Percentiles rank a stretch among this genome's conserved stretches.
Evolutionary conservation across 1,140 invertebrate species (phyloP).

Genomic region (Dendroctonus valens): DNA sequence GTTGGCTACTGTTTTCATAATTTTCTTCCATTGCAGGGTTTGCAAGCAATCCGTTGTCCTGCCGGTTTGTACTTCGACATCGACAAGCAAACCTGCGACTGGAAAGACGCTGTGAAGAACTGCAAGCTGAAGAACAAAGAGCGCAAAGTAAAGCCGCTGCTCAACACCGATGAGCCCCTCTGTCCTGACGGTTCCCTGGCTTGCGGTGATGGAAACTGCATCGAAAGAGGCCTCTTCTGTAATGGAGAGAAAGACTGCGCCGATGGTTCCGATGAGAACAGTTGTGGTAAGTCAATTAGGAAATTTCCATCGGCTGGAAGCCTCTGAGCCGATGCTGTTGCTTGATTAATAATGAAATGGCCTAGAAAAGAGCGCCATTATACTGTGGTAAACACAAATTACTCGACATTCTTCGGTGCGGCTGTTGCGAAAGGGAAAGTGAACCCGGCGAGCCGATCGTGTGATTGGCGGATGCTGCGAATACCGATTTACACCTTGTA

Average conservation of each 20-base stretch:
- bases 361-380: background rate
- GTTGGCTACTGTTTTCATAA: no score
- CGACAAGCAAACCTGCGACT: slow-evolving; percentile 94
- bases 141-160: slow-evolving; percentile 82
- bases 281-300: slow-evolving; percentile 72
- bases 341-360: no score
- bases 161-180: slow-evolving; percentile 88
- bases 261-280: slow-evolving; percentile 89
- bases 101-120: slow-evolving; percentile 92
- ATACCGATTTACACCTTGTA: slow-evolving; percentile 31
- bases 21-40: slow-evolving; percentile 59
- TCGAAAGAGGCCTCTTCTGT: slow-evolving; percentile 89
- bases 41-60: slow-evolving; percentile 90
- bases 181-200: slow-evolving; percentile 84
- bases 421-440: slow-evolving; percentile 34
- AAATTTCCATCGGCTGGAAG: background rate
- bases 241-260: slow-evolving; percentile 89
- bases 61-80: slow-evolving; percentile 93
- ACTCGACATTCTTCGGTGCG: slow-evolving; percentile 8
- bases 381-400: slow-evolving; percentile 10
- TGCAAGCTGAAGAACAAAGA: slow-evolving; percentile 91
- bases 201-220: slow-evolving; percentile 83
- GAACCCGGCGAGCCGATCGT: slow-evolving; percentile 16
- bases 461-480: slow-evolving; percentile 21
- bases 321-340: no score